Evolutionary conservation across 92 coral and sea anemone genomes (phyloP), one percentile per base, ranked within the genome.

Genomic region (Epizoanthus rinbou): DNA sequence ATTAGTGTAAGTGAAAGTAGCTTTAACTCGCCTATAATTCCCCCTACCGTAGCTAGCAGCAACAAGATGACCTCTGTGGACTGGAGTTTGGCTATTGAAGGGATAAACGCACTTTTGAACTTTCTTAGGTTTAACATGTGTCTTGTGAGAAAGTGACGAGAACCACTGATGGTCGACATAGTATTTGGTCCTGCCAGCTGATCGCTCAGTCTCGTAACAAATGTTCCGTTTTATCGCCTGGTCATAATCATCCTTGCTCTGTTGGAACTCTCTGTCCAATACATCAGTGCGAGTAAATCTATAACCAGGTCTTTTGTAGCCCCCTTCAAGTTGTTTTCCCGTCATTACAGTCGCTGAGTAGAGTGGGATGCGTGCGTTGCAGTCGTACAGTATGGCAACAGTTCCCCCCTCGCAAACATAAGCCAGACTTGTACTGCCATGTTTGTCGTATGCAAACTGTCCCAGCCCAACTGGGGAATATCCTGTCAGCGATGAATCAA

Each of bases 1-100:
- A 68, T 88, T 88, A 17, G 91, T 88, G 82, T 56, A 88, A 50
- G 76, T 72, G 59, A 88, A 88, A 15, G 91, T 88, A 47, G 79
- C 81, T 47, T 15, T n/a, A 45, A 45, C 35, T 39, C 25, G 28
- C 2, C 18, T 35, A 14, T 8, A 75, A 24, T 57, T 39, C 43
- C 70, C 83, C 57, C 64, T 16, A 73, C 90, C 90, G 69, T 87
- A 87, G 41, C 69, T 69, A 14, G 90, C 76, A 21, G 87, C 90
- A 23, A 87, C 35, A 71, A 87, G 41, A 64, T 87, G 90, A 8
- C 90, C 90, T 62, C 72, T 82, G 67, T 82, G 90, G 31, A 87
- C n/a, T 28, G 22, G 2, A 53, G 47, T 62, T 43, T 58, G 15
- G 25, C 19, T 6, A 24, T 28, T 54, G 16, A 63, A 23, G 2